phyloP scores from a whole-genome alignment of 2,113 vertebrate species.

The Gracilinanus agilis region DNA sequence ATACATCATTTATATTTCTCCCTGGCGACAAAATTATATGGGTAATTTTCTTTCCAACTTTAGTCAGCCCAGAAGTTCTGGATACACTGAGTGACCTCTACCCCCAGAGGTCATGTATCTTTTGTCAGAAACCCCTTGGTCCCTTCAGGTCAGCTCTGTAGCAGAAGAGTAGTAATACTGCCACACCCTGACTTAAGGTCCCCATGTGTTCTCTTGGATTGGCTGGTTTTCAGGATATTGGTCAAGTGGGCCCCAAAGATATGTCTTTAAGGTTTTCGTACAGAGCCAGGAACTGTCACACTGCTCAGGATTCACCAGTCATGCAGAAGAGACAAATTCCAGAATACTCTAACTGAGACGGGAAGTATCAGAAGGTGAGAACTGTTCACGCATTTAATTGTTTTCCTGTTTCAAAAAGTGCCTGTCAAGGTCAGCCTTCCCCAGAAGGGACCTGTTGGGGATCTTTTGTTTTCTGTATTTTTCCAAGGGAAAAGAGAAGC shows the following conservation, averaged over 20 bases:
- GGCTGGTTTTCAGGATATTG: neutral
- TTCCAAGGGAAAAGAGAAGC: neutral
- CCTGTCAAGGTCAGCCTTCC: neutral
- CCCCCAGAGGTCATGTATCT: neutral
- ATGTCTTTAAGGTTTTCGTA: neutral
- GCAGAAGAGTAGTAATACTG: neutral
- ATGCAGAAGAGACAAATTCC: neutral
- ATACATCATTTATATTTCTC: neutral
- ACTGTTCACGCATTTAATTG: neutral
- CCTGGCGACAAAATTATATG: neutral
- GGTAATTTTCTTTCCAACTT: neutral
- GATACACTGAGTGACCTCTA: neutral
- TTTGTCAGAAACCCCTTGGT: neutral
- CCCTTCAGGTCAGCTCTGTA: neutral
- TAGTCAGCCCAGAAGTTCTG: neutral
- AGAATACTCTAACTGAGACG: neutral
- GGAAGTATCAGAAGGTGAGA: neutral
- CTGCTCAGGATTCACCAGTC: neutral
- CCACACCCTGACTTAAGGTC: neutral
- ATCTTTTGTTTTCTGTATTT: neutral
- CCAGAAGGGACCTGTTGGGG: neutral
- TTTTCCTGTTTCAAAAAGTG: neutral
- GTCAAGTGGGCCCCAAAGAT: neutral
- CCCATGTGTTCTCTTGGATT: neutral
- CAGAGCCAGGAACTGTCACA: neutral